Evolutionary conservation across 1,140 invertebrate genomes (phyloP).

Genomic region (Zeugodacus cucurbitae): DNA sequence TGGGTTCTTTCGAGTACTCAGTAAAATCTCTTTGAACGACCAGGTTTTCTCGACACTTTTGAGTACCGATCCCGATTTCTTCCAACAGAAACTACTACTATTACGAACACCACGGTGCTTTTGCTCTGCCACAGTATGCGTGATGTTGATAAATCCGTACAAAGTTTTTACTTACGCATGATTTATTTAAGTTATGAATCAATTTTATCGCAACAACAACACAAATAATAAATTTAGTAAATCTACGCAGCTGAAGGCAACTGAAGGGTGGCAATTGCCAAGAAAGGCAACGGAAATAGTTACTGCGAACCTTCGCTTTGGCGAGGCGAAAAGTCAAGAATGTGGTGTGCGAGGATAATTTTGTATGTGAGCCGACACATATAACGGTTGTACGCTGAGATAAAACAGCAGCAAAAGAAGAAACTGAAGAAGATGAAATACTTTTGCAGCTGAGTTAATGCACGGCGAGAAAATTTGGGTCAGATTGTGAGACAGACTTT

Average conservation of each 20-base stretch:
- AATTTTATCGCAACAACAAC: slow-evolving; percentile 46
- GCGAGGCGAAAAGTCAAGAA: neutral
- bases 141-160: slow-evolving; percentile 43
- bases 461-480: neutral
- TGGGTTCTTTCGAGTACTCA: too few species aligned
- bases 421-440: neutral
- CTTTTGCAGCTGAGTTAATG: neutral
- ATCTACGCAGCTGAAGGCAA: neutral
- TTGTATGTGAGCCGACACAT: neutral
- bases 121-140: neutral
- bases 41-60: too few species aligned
- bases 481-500: too few species aligned
- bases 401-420: neutral
- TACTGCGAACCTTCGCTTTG: neutral
- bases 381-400: neutral
- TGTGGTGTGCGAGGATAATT: neutral
- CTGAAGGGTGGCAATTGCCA: too few species aligned
- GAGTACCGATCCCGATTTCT: neutral
- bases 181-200: slow-evolving; percentile 48
- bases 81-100: neutral
- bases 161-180: slow-evolving; percentile 44
- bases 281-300: slow-evolving; percentile 34
- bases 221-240: slow-evolving; percentile 38
- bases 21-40: too few species aligned
- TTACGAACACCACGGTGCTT: neutral